Conservation (phyloP, 2,888 invertebrate genomes). For the Catocala sponsa region DNA sequence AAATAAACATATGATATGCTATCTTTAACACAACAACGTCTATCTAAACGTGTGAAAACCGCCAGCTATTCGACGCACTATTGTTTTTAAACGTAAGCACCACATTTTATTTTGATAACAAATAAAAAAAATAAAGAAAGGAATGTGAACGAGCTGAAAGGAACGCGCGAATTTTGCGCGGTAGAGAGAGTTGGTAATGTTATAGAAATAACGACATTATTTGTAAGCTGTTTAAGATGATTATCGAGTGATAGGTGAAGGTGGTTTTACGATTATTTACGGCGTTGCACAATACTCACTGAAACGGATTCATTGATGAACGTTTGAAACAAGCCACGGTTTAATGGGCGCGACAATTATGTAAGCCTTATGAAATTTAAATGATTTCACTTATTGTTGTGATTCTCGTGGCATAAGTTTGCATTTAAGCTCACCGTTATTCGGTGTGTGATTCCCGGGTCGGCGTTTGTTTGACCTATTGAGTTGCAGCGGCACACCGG, state of each 20-base stretch:
- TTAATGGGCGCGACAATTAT: conserved; percentile 19
- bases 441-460: too few relatives aligned
- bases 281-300: conserved; percentile 41
- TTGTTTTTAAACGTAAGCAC: conserved; percentile 13
- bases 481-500: too few relatives aligned
- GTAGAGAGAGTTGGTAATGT: conserved; percentile 17
- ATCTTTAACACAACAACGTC: not conserved
- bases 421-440: too few relatives aligned
- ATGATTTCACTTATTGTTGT: not conserved
- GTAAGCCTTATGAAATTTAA: conserved; percentile 8
- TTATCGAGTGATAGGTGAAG: conserved; percentile 6
- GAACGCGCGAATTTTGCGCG: conserved; percentile 24
- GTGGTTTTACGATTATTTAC: conserved; percentile 36
- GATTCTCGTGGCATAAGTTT: not conserved
- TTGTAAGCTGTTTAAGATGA: not conserved
- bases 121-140: conserved; percentile 31
- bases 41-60: not conserved
- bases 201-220: conserved; percentile 16
- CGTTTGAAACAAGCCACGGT: conserved; percentile 37
- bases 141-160: conserved; percentile 27
- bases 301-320: conserved; percentile 45
- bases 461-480: too few relatives aligned
- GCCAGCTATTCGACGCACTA: not conserved
- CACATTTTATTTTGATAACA: conserved; percentile 42
- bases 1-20: not conserved